Evolutionary conservation across 2,888 invertebrate genomes (phyloP), one percentile per base, ranked within the genome.

Genomic region (Cyclophora albipunctata): DNA sequence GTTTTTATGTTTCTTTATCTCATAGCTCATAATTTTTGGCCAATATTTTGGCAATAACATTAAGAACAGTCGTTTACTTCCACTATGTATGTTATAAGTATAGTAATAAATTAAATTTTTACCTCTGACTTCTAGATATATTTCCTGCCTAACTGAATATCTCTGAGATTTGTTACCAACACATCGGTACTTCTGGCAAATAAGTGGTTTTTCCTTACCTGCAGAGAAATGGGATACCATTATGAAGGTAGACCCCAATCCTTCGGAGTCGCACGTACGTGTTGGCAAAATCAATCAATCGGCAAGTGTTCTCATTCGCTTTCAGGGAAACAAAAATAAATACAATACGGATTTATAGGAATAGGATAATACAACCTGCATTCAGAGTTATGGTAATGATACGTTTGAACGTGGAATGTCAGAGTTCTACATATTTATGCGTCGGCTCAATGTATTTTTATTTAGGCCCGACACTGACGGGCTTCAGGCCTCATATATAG

Each of bases 251-350:
- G 56, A 57, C 50, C 51, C 53, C 64, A 61, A 73, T 71, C 61
- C 60, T 62, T 72, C 62, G 59, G 57, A 63, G 69, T 70, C 69
- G 59, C 55, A 53, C 49, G 51, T 51, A 60, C 62, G 59, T 60
- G 60, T 64, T 62, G 60, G 53, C 53, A 48, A 58, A 63, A 71
- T 73, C 73, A 66, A 73, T 74, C 73, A 63, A 60, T 60, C 62
- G 54, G 50, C 44, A 55, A 55, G 58, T 50, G 59, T 59, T 52
- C 57, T 55, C 57, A 59, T 59, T 54, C 49, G 58, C 54, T 56
- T 59, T 20, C 5, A 43, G 46, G 44, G 50, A 51, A 54, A 51
- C 49, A 45, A 53, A 62, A 46, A 43, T 51, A 55, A 58, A 51
- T 53, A 50, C 37, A 37, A 37, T 37, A 5, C 37, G 37, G 49